Evolutionary conservation across 2,888 invertebrate genomes (phyloP), one percentile per base, ranked within the genome.

Genomic region (Eupithecia centaureata): DNA sequence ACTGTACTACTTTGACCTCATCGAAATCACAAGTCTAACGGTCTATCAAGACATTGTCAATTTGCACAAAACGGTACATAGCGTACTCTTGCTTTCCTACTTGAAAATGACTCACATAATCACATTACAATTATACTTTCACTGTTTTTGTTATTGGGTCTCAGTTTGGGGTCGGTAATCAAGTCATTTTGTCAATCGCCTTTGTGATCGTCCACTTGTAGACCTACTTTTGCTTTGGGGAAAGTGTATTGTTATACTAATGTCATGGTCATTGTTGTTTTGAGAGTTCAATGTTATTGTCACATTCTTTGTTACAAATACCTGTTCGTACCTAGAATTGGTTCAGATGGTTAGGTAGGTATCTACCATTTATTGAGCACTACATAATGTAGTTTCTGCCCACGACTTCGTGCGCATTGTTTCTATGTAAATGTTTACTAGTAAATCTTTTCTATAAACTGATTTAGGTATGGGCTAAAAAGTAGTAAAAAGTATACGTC

Each of bases 131-230:
- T 56, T 56, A 56, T 56, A 73, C 76, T 76, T 76, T 76, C 76
- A 70, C 75, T 76, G 32, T 66, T 51, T 71, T 73, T 69, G 73
- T 74, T 71, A 71, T 68, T 73, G 63, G 58, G 30, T 13, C 57
- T 33, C 61, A 27, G 51, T 69, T 72, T 65, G 70, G 69, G 75
- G 74, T 72, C 75, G 70, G 64, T 54, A 73, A 72, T 76, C 74
- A 68, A 63, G 71, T 76, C 68, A 73, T 76, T 75, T 75, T 68
- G 72, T 66, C 66, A 73, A 69, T 56, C 30, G 30, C 22, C 59
- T 70, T 71, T 73, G 73, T 74, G 67, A 72, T 67, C 64, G 72
- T 71, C 52, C 57, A 32, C 63, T 68, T 58, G 59, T 47, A 13
- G 33, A 63, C 63, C 62, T 62, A 56, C 47, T 68, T 65, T 59